Evolutionary conservation across 2,888 invertebrate species (phyloP).

Genomic region (Hofmannophila pseudospretella): DNA sequence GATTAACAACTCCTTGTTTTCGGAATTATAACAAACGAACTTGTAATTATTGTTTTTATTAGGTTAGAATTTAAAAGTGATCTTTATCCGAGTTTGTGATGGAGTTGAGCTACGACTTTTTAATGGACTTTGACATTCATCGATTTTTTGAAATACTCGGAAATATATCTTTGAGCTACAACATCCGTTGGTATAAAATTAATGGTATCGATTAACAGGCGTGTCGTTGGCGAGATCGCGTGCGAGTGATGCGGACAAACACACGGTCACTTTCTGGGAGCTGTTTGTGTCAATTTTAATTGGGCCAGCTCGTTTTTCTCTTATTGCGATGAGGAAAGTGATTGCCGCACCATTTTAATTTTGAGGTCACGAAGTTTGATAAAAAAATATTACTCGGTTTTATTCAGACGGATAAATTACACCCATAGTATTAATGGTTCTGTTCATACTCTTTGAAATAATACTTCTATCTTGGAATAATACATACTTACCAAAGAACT

Average conservation of each 20-base stretch:
- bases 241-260: conserved; percentile 55
- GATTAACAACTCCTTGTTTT: too few relatives aligned
- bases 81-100: conserved; percentile 1
- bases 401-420: too few relatives aligned
- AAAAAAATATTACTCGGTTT: too few relatives aligned
- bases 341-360: conserved; percentile 59
- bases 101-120: conserved; percentile 3
- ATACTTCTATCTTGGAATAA: too few relatives aligned
- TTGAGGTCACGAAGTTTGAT: conserved; percentile 58
- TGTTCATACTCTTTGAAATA: too few relatives aligned
- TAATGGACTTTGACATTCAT: conserved; percentile 5
- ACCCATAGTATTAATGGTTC: too few relatives aligned
- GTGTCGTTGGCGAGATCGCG: conserved; percentile 58
- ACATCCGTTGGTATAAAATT: conserved; percentile 62
- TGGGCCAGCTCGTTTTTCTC: conserved; percentile 63
- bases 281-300: conserved; percentile 73
- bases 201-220: conserved; percentile 69
- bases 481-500: too few relatives aligned
- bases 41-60: too few relatives aligned
- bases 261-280: conserved; percentile 57
- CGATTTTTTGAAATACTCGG: conserved; percentile 46
- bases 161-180: conserved; percentile 51
- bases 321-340: conserved; percentile 52
- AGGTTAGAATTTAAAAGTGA: too few relatives aligned
- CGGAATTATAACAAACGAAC: too few relatives aligned